Evolutionary conservation across 2,888 invertebrate species (phyloP).

Genomic region (Chrysina gloriosa): DNA sequence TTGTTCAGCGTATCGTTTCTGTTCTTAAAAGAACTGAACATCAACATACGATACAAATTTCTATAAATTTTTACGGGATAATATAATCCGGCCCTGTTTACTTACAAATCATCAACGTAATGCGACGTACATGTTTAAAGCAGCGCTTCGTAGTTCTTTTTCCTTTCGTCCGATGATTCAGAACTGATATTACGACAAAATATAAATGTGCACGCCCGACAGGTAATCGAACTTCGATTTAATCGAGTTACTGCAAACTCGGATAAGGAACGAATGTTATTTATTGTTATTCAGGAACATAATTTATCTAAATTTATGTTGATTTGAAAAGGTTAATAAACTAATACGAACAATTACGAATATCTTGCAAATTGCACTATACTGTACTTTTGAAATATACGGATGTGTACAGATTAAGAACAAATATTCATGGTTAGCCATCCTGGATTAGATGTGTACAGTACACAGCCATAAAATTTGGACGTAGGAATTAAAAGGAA

Average conservation of each 20-base stretch:
- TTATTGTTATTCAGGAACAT: constrained; percentile 4
- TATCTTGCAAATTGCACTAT: constrained; percentile 17
- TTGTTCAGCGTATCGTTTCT: too few species aligned
- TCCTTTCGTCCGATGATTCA: constrained; percentile 4
- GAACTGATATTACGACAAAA: constrained; percentile 1
- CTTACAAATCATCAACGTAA: too few species aligned
- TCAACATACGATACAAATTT: too few species aligned
- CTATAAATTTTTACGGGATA: too few species aligned
- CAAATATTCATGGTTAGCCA: too few species aligned
- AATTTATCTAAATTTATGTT: constrained; percentile 20
- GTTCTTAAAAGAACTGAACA: too few species aligned
- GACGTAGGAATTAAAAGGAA: too few species aligned
- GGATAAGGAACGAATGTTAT: constrained; percentile 12
- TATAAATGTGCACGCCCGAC: constrained; percentile 9
- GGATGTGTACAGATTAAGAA: constrained; percentile 3
- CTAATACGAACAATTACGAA: constrained; percentile 17
- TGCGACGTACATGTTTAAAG: neutral
- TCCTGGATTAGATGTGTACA: too few species aligned
- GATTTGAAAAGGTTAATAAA: constrained; percentile 14
- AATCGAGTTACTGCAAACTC: constrained; percentile 18
- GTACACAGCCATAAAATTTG: too few species aligned
- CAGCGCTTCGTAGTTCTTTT: neutral
- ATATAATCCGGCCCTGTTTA: too few species aligned
- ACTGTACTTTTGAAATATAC: neutral
- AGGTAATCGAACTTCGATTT: constrained; percentile 21